Evolutionary conservation across 2,888 invertebrate genomes (phyloP).

Genomic region (Piscicola geometra): DNA sequence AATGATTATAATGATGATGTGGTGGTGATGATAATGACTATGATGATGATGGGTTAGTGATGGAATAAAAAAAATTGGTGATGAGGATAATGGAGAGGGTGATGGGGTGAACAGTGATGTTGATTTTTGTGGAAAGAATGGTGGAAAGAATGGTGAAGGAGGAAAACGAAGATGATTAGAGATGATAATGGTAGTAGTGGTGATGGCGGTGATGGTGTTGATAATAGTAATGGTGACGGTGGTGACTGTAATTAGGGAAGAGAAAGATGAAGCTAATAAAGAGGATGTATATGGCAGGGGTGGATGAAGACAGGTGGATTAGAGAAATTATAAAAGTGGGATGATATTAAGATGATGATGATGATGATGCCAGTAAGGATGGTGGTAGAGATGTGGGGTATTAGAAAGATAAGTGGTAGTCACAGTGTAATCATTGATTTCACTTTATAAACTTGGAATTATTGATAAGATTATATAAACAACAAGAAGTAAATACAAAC

Average conservation of each 20-base stretch:
- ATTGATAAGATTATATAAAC: no score
- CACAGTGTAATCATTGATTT: no score
- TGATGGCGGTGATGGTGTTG: neutral
- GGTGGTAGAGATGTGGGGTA: no score
- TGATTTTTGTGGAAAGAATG: neutral
- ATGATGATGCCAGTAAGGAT: no score
- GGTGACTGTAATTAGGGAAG: neutral
- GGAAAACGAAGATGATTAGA: neutral
- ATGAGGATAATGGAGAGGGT: neutral
- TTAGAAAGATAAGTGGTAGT: no score
- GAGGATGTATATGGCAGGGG: neutral
- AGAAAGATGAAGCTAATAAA: neutral
- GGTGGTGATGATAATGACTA: neutral
- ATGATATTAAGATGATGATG: no score
- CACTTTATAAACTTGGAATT: no score
- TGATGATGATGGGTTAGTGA: neutral
- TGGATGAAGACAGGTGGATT: neutral
- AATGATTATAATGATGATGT: neutral
- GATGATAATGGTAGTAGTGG: conserved; percentile 3
- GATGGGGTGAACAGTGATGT: neutral
- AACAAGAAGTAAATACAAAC: no score
- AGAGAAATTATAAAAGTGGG: neutral
- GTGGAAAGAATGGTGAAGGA: neutral
- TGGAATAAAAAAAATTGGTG: neutral
- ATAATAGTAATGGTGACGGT: neutral